Conservation (phyloP, 1,140 invertebrate species). For the Drosophila cardini region DNA sequence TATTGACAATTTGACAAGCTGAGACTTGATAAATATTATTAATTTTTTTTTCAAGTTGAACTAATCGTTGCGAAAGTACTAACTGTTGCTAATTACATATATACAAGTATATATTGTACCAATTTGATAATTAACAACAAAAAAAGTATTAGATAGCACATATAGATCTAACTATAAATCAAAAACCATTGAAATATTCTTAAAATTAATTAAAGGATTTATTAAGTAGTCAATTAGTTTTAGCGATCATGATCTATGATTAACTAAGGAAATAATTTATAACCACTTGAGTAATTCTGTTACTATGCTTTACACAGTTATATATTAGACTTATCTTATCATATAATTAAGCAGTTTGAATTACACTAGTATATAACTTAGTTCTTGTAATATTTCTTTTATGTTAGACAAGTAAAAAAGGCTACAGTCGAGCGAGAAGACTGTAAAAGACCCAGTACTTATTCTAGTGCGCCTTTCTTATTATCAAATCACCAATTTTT, state of each 20-base stretch:
- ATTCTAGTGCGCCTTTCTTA: too few species aligned
- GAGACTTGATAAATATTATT: slow-evolving; percentile 14
- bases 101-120: background rate
- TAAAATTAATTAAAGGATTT: too few species aligned
- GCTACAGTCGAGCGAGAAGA: too few species aligned
- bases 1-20: slow-evolving; percentile 11
- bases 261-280: background rate
- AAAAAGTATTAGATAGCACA: background rate
- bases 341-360: background rate
- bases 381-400: too few species aligned
- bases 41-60: slow-evolving; percentile 4
- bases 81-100: slow-evolving; percentile 6
- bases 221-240: background rate
- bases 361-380: too few species aligned
- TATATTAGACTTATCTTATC: slow-evolving; percentile 8
- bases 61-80: slow-evolving; percentile 8
- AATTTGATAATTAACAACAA: background rate
- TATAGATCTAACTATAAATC: too few species aligned
- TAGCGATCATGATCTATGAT: slow-evolving; percentile 5
- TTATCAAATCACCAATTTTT: too few species aligned
- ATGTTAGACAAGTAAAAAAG: too few species aligned
- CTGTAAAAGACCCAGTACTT: too few species aligned
- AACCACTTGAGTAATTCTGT: slow-evolving; percentile 4
- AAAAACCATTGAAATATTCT: too few species aligned
- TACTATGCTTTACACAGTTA: slow-evolving; percentile 6